Conservation (phyloP, 1,140 invertebrate genomes). For the Diorhabda sublineata region DNA sequence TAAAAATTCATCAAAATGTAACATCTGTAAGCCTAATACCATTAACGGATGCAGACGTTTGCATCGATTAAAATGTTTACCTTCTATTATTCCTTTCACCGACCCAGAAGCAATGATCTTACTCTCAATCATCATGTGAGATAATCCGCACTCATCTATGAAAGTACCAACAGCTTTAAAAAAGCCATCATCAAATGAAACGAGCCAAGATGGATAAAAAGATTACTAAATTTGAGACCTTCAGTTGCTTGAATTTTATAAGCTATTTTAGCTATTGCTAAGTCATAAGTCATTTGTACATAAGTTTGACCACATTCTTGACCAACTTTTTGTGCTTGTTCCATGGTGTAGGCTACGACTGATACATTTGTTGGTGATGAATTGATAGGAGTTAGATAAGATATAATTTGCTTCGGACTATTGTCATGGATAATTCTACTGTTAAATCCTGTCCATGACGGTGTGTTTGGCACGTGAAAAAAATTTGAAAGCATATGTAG, state of each 20-base stretch:
- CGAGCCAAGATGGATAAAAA: neutral
- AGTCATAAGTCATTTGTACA: constrained; percentile 41
- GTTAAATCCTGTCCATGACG: constrained; percentile 40
- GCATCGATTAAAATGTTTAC: constrained; percentile 7
- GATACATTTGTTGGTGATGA: constrained; percentile 11
- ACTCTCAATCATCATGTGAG: no score
- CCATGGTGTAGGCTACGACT: constrained; percentile 27
- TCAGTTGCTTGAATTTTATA: neutral
- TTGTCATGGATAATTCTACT: constrained; percentile 16
- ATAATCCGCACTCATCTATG: no score
- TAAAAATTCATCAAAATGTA: constrained; percentile 17
- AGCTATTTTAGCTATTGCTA: constrained; percentile 44
- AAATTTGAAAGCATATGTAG: no score
- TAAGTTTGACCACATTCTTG: constrained; percentile 19
- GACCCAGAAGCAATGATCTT: no score
- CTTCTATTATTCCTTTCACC: no score
- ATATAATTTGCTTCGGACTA: constrained; percentile 12
- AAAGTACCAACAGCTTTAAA: neutral
- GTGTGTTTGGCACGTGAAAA: constrained; percentile 14
- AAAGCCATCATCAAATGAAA: constrained; percentile 4
- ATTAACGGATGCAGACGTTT: constrained; percentile 8
- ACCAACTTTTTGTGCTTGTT: constrained; percentile 15
- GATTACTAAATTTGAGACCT: neutral
- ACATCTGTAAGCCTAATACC: constrained; percentile 12
- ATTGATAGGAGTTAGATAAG: constrained; percentile 33